Conservation (phyloP, 2,888 invertebrate genomes). For the Timema podura region DNA sequence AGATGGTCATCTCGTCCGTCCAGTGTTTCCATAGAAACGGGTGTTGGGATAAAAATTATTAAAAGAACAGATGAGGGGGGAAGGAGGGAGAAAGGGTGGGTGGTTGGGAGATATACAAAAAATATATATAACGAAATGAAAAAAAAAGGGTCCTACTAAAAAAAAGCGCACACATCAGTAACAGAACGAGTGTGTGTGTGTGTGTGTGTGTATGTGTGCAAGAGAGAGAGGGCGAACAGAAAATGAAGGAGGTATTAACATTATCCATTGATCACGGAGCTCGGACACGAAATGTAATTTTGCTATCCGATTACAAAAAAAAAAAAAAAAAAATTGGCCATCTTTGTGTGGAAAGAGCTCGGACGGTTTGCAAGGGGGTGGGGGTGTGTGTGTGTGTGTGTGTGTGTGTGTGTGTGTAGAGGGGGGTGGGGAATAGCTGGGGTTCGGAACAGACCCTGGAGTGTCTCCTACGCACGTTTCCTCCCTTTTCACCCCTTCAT, state of each 20-base stretch:
- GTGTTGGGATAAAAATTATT: constrained; percentile 23
- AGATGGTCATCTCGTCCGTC: constrained; percentile 15
- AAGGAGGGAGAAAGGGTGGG: neutral
- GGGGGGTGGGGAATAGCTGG: no score
- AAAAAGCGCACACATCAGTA: neutral
- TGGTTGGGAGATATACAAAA: neutral
- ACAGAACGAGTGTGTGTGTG: neutral
- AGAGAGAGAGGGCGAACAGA: neutral
- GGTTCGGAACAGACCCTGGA: no score
- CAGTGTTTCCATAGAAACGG: constrained; percentile 21
- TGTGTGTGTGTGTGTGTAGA: no score
- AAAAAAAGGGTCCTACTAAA: neutral
- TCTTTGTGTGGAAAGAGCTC: no score
- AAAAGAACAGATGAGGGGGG: constrained; percentile 18
- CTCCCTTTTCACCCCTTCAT: no score
- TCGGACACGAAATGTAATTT: constrained; percentile 17
- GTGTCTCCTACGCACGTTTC: no score
- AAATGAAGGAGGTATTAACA: constrained; percentile 8
- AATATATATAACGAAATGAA: neutral
- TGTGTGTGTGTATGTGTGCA: no score
- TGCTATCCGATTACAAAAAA: constrained; percentile 14
- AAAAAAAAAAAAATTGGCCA: no score
- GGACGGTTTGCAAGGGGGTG: no score
- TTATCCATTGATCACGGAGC: constrained; percentile 11
- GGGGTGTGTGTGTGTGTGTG: no score